phyloP scores from a whole-genome alignment of 1,140 invertebrate genomes.

The Andrena cerasifolii region DNA sequence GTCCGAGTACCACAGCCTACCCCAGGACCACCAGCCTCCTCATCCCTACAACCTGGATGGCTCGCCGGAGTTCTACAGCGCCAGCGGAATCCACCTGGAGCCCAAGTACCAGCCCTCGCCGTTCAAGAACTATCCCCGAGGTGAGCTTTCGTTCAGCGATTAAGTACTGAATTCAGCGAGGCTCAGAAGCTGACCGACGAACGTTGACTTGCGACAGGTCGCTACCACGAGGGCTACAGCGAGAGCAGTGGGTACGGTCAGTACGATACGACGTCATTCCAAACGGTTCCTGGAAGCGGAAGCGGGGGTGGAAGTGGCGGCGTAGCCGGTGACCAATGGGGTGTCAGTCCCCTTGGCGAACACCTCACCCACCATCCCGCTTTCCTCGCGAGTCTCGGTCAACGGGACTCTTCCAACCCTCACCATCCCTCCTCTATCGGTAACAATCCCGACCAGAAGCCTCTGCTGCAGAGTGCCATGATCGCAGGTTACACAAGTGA shows the following conservation, averaged over 20 bases:
- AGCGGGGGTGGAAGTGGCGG: constrained; percentile 82
- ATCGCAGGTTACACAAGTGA: constrained; percentile 86
- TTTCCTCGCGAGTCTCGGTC: constrained; percentile 83
- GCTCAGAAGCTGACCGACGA: background rate
- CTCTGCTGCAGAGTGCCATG: constrained; percentile 88
- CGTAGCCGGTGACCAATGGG: constrained; percentile 79
- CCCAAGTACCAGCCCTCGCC: constrained; percentile 87
- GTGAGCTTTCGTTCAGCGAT: constrained; percentile 75
- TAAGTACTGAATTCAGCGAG: too few relatives aligned
- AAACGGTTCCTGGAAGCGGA: constrained; percentile 89
- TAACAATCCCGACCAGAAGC: constrained; percentile 86
- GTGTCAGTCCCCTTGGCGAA: constrained; percentile 77
- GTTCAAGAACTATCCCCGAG: constrained; percentile 87
- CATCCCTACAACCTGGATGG: constrained; percentile 85
- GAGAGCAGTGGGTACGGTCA: constrained; percentile 84
- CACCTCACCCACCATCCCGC: constrained; percentile 85
- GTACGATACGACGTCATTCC: constrained; percentile 90
- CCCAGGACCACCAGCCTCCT: constrained; percentile 83
- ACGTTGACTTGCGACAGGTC: constrained; percentile 74
- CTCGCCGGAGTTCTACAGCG: constrained; percentile 89
- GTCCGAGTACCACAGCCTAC: constrained; percentile 88
- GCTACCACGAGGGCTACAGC: constrained; percentile 87
- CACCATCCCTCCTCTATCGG: constrained; percentile 80
- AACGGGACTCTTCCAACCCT: constrained; percentile 80
- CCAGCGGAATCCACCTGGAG: constrained; percentile 84